phyloP scores from a whole-genome alignment of 2,888 invertebrate genomes.

The Agrochola litura region DNA sequence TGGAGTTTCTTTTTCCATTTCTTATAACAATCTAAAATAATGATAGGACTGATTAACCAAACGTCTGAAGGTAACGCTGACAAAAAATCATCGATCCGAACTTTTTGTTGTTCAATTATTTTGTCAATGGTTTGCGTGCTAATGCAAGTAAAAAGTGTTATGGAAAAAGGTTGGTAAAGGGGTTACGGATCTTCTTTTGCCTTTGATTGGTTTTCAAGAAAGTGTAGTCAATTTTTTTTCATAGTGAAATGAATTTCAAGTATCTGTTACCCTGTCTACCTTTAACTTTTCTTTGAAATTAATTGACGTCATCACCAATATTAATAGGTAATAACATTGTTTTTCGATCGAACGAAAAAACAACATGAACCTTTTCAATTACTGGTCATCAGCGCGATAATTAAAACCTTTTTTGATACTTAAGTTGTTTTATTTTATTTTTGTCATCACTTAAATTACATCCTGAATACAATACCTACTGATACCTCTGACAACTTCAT shows the following conservation, averaged over 20 bases:
- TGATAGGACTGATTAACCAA: slow-evolving; percentile 51
- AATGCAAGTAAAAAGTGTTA: slow-evolving; percentile 29
- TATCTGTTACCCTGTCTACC: background rate
- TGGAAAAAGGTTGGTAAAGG: slow-evolving; percentile 22
- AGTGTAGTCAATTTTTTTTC: background rate
- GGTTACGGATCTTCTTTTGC: slow-evolving; percentile 17
- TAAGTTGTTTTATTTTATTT: background rate
- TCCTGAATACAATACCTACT: background rate
- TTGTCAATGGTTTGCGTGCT: slow-evolving; percentile 36
- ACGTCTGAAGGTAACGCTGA: slow-evolving; percentile 50
- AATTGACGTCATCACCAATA: background rate
- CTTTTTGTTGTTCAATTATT: slow-evolving; percentile 50
- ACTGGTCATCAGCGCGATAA: background rate
- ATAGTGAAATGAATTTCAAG: background rate
- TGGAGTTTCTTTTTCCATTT: slow-evolving; percentile 39
- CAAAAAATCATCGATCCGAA: slow-evolving; percentile 43
- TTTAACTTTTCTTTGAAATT: background rate
- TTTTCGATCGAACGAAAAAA: background rate
- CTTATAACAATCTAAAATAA: slow-evolving; percentile 23
- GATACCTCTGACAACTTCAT: background rate
- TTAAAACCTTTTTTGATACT: background rate
- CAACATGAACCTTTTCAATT: slow-evolving; percentile 11
- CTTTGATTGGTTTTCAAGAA: background rate
- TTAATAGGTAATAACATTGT: background rate
- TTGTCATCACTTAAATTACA: background rate